Percentiles rank a stretch among this genome's conserved stretches.
Evolutionary conservation across 2,797 vertebrate species (phyloP).

Genomic region (Thunnus albacares): DNA sequence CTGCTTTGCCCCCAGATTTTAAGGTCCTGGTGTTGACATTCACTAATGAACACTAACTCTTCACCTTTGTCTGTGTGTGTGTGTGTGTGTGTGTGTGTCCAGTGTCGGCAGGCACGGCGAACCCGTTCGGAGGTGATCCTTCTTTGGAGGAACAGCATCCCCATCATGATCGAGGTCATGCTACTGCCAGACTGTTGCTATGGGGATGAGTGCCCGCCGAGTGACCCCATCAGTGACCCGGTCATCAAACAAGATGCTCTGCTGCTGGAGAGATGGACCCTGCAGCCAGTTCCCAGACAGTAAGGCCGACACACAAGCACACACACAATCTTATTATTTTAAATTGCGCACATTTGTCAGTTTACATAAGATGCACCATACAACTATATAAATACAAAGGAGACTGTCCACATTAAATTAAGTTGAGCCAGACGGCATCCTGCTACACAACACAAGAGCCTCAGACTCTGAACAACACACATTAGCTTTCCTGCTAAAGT

Average conservation of each 20-base stretch:
- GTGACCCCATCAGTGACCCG: slow-evolving; percentile 95
- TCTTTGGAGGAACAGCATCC: slow-evolving; percentile 97
- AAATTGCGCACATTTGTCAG: not conserved
- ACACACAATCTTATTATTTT: slow-evolving; percentile 4
- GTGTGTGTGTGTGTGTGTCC: slow-evolving; percentile 39
- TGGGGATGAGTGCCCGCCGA: slow-evolving; percentile 93
- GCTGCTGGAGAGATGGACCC: slow-evolving; percentile 96
- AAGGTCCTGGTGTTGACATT: slow-evolving; percentile 34
- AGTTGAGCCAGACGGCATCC: no score
- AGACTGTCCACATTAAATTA: no score
- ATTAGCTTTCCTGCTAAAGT: no score
- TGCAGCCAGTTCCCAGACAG: slow-evolving; percentile 97
- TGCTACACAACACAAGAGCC: no score
- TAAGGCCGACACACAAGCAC: slow-evolving; percentile 72
- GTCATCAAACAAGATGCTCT: slow-evolving; percentile 97
- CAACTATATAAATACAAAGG: not conserved
- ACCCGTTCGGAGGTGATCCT: slow-evolving; percentile 95
- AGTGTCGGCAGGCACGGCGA: slow-evolving; percentile 96
- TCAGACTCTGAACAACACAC: no score
- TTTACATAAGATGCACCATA: not conserved
- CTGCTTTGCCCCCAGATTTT: slow-evolving; percentile 36
- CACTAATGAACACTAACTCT: slow-evolving; percentile 57
- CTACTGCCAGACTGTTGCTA: slow-evolving; percentile 99
- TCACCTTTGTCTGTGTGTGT: slow-evolving; percentile 32
- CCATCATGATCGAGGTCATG: slow-evolving; percentile 99